A percentile compares a stretch with the other conserved stretches of the same genome.
Conservation (phyloP, 2,888 invertebrate genomes). For the Aleiodes alternator region DNA sequence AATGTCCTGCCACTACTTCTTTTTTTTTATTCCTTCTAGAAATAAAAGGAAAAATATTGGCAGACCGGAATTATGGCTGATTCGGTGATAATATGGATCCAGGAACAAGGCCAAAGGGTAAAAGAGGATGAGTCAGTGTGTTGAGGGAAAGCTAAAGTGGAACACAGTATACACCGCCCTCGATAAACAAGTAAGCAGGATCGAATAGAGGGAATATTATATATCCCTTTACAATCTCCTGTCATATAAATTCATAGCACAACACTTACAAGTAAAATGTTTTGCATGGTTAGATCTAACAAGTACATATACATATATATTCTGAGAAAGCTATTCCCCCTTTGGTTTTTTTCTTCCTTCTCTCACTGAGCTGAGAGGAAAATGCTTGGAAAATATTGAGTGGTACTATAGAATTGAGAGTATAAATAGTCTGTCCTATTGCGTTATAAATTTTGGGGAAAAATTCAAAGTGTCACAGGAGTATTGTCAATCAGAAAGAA, state of each 20-base stretch:
- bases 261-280: slow-evolving; percentile 68
- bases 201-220: slow-evolving; percentile 57
- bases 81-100: slow-evolving; percentile 55
- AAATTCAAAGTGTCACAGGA: no score
- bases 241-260: slow-evolving; percentile 65
- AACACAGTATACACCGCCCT: slow-evolving; percentile 10
- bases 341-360: no score
- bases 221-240: slow-evolving; percentile 58
- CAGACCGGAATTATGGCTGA: no score
- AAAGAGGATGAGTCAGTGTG: slow-evolving; percentile 45
- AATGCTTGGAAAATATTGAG: no score
- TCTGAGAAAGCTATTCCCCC: no score
- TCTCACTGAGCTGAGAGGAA: no score
- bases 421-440: no score
- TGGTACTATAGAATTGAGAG: no score
- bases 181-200: slow-evolving; percentile 62
- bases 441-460: no score
- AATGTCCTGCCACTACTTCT: slow-evolving; percentile 32
- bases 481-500: no score
- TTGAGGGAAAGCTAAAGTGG: slow-evolving; percentile 49
- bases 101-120: slow-evolving; percentile 46
- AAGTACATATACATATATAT: no score
- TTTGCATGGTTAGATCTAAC: slow-evolving; percentile 61
- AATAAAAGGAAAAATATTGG: no score
- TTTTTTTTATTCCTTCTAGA: neutral